A percentile compares a stretch with the other conserved stretches of the same genome.
phyloP scores from a whole-genome alignment of 2,113 vertebrate species.

The Podiceps cristatus region DNA sequence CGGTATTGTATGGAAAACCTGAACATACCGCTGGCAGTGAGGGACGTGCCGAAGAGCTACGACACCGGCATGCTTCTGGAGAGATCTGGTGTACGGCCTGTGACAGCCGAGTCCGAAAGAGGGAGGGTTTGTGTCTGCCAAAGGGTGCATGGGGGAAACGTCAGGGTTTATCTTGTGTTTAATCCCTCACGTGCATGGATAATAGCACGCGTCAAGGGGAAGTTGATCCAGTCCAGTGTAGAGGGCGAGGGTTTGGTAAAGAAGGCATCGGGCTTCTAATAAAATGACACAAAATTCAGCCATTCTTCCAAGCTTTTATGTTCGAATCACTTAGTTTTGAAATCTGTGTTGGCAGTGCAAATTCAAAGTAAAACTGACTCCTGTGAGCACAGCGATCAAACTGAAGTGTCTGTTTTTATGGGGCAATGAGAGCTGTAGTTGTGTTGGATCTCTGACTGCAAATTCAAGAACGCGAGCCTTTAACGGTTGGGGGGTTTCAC shows the following conservation, averaged over 20 bases:
- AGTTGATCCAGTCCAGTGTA: neutral
- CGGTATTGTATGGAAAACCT: neutral
- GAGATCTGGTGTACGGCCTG: no score
- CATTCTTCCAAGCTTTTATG: neutral
- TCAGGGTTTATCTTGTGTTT: neutral
- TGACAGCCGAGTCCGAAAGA: neutral
- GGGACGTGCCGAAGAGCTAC: neutral
- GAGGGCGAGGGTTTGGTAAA: neutral
- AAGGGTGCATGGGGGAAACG: neutral
- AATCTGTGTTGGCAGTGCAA: neutral
- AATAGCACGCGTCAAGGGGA: neutral
- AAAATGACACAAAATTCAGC: neutral
- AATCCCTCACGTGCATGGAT: no score
- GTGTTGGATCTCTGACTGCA: neutral
- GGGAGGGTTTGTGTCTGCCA: neutral
- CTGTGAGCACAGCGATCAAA: accelerated
- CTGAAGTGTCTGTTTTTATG: accelerated
- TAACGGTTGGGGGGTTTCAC: neutral
- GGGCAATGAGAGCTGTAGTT: no score
- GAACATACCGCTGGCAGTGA: neutral
- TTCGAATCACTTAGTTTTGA: no score
- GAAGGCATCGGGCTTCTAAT: neutral
- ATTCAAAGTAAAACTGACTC: no score
- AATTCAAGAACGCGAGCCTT: neutral
- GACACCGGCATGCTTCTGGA: accelerated